Evolutionary conservation across 2,888 invertebrate genomes (phyloP), one percentile per base, ranked within the genome.

Genomic region (Eupeodes latifasciatus): DNA sequence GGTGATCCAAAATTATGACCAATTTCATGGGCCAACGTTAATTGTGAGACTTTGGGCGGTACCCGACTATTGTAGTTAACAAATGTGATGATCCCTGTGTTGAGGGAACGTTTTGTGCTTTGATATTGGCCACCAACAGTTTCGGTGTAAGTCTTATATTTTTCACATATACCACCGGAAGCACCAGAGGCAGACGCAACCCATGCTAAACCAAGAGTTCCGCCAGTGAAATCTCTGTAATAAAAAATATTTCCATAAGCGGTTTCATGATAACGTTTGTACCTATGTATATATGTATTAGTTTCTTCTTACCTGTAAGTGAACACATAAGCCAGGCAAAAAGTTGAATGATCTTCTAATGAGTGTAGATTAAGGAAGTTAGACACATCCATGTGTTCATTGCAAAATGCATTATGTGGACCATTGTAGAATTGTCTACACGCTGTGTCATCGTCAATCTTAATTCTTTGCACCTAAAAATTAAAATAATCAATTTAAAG

Each of bases 1-100:
- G 99, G 99, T 84, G 98, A 98, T 82, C 99, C 99, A 94, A 99
- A 99, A 94, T 99, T 99, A 93, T 99, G 99, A 4, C 99, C 99
- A 90, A 98, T 98, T 94, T 99, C 99, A 93, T 99, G 99, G 0
- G 99, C 99, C 90, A 99, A 94, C 0, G 99, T 99, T 86, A 99
- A 94, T 93, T 99, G 99, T 51, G 99, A 99, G 36, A 99, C 99
- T 94, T 99, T 98, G 0, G 99, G 98, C 80, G 99, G 99, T 79
- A 99, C 99, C 53, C 98, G 95, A 92, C 97, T 98, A 93, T 99
- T 99, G 94, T 99, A 99, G 94, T 99, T 99, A 89, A 99, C 98
- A 93, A 99, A 98, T 1, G 99, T 99, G 89, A 99, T 99, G 92
- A 99, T 99, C 83, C 99, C 99, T 0, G 99, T 99, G 94, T 99